phyloP scores from a whole-genome alignment of 2,888 invertebrate species.

The Nipponacmea schrenckii region DNA sequence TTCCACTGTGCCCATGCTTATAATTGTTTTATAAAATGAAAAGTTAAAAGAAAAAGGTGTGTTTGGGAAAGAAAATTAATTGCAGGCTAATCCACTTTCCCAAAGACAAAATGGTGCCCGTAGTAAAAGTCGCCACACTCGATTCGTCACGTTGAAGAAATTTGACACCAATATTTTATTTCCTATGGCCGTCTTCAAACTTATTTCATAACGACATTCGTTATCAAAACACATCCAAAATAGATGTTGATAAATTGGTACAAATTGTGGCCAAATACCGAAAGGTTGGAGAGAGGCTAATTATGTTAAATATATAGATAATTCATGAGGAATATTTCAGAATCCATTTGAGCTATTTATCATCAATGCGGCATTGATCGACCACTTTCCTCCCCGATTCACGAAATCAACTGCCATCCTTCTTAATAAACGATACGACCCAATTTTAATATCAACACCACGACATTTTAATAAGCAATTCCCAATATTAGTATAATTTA shows the following conservation, averaged over 20 bases:
- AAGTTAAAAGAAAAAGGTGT: too few relatives aligned
- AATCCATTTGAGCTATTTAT: too few relatives aligned
- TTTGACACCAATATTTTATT: not conserved
- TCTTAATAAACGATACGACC: not conserved
- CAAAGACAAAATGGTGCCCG: too few relatives aligned
- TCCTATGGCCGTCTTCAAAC: slow-evolving; percentile 1
- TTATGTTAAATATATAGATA: not conserved
- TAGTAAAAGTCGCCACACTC: not conserved
- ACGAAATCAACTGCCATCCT: not conserved
- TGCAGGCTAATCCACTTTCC: too few relatives aligned
- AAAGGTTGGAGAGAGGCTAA: not conserved
- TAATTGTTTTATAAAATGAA: too few relatives aligned
- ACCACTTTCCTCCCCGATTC: not conserved
- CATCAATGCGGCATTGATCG: not conserved
- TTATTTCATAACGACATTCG: not conserved
- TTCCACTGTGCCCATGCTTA: too few relatives aligned
- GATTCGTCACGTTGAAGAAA: not conserved
- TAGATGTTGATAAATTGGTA: not conserved
- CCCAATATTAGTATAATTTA: not conserved
- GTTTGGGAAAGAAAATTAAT: too few relatives aligned
- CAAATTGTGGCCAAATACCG: not conserved
- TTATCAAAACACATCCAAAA: too few relatives aligned
- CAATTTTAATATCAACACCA: not conserved
- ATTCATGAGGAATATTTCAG: not conserved
- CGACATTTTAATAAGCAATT: slow-evolving; percentile 5